phyloP scores from a whole-genome alignment of 2,797 vertebrate genomes.

The Aphelocoma californica region DNA sequence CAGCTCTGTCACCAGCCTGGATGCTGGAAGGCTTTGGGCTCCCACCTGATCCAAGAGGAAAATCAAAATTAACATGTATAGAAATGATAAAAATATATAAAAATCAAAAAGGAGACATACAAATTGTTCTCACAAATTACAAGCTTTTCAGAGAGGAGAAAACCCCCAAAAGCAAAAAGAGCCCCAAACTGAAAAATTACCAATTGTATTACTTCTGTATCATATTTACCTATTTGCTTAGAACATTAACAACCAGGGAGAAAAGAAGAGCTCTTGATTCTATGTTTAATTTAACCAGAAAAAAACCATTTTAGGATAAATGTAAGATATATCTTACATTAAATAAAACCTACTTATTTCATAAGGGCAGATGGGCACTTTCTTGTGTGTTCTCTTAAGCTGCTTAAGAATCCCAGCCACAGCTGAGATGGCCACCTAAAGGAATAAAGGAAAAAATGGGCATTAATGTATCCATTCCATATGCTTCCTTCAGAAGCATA shows the following conservation, averaged over 20 bases:
- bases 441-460: conserved; percentile 56
- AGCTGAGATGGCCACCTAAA: conserved; percentile 93
- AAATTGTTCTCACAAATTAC: background rate
- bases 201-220: background rate
- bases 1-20: conserved; percentile 87
- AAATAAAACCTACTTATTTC: conserved; percentile 83
- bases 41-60: conserved; percentile 75
- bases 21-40: conserved; percentile 67
- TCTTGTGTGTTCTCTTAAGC: conserved; percentile 91
- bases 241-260: background rate
- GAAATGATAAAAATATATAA: background rate
- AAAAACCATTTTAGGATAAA: background rate
- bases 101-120: background rate
- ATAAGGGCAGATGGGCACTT: conserved; percentile 85
- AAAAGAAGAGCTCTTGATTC: background rate
- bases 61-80: background rate
- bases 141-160: background rate
- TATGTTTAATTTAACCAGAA: background rate
- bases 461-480: background rate
- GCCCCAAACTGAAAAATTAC: background rate
- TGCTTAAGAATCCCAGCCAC: conserved; percentile 96
- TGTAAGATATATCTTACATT: background rate
- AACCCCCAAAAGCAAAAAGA: background rate
- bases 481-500: background rate
- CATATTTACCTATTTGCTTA: background rate